Base-by-base conservation (phyloP, 1,140 invertebrate species). In the Heliothis subflexa region DNA sequence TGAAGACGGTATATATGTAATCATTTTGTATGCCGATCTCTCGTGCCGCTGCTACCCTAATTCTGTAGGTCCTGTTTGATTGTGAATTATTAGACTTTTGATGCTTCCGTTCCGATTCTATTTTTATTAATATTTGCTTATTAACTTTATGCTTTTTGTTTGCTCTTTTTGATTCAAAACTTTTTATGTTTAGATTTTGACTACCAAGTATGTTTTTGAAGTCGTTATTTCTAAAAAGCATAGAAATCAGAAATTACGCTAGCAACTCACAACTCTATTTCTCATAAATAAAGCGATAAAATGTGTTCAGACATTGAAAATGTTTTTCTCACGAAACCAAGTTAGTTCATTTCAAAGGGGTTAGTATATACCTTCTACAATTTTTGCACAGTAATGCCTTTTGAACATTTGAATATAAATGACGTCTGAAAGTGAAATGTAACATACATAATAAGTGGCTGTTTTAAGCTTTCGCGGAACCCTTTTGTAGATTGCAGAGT, bases 361-460 rank as follows among this genome's bases (percentile, higher is more conserved):
- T 89, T 92, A 91, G 90, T 92, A 40, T 59, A 16, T 66, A 66
- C 33, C 40, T 66, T 89, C 84, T 89, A 92, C 91, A 92, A 93
- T 94, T 93, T 94, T 94, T 94, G 93, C 91, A 83, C 87, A 90
- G 91, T 93, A 93, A 93, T 93, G 89, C 91, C 90, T 94, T 93
- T 91, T 89, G 91, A 93, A 87, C 90, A 93, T 94, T 94, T 93
- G 91, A 93, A 93, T 94, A 93, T 94, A 94, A 94, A 93, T 94
- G 91, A 94, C 90, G 91, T 93, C 90, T 93, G 91, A 94, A 94
- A 94, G 93, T 93, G 91, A 94, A 93, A 94, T 94, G 91, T 94
- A 94, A 94, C 91, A 94, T 94, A 94, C 91, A 94, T 94, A 94
- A 94, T 93, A 93, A 94, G 91, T 93, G 93, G 93, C 93, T 94